A percentile compares a stretch with the other conserved stretches of the same genome.
Evolutionary conservation across 2,113 vertebrate genomes (phyloP).

Genomic region (Amia ocellicauda): DNA sequence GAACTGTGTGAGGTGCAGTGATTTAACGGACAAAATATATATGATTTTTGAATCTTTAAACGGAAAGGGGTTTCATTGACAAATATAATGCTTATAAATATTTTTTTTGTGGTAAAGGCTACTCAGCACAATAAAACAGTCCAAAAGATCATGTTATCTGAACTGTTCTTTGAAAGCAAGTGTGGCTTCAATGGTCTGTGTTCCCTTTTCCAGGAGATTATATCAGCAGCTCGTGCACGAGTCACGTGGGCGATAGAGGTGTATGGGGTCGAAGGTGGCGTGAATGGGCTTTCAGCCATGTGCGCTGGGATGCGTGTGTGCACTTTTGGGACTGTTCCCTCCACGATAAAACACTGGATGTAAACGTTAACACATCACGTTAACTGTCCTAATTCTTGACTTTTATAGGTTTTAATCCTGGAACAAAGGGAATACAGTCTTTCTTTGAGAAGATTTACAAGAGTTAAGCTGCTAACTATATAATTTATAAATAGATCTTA

Average conservation of each 20-base stretch:
- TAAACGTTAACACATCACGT: conserved; percentile 12
- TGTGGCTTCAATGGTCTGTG: conserved; percentile 12
- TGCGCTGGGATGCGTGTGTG: not conserved
- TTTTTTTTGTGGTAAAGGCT: conserved; percentile 13
- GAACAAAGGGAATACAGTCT: conserved; percentile 27
- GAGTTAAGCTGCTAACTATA: conserved; percentile 57
- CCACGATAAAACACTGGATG: not conserved
- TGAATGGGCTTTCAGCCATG: not conserved
- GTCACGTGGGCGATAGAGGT: not conserved
- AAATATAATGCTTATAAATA: conserved; percentile 9
- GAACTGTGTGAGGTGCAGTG: conserved; percentile 35
- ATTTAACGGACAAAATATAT: conserved; percentile 37
- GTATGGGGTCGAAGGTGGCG: not conserved
- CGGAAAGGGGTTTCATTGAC: not conserved
- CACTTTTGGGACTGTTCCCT: not conserved
- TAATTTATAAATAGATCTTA: conserved; percentile 48
- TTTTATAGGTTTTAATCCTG: conserved; percentile 21
- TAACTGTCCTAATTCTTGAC: conserved; percentile 22
- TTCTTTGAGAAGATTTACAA: conserved; percentile 38
- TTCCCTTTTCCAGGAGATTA: conserved; percentile 12
- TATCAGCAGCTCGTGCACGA: not conserved
- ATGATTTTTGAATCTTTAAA: conserved; percentile 35
- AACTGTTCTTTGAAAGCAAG: conserved; percentile 11
- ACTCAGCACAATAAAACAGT: conserved; percentile 15
- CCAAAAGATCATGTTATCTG: not conserved